These are phyloP conservation scores for Oxyura jamaicensis DNA, from an alignment of 2,113 vertebrate species.

Conservation along the genomic window DNA sequence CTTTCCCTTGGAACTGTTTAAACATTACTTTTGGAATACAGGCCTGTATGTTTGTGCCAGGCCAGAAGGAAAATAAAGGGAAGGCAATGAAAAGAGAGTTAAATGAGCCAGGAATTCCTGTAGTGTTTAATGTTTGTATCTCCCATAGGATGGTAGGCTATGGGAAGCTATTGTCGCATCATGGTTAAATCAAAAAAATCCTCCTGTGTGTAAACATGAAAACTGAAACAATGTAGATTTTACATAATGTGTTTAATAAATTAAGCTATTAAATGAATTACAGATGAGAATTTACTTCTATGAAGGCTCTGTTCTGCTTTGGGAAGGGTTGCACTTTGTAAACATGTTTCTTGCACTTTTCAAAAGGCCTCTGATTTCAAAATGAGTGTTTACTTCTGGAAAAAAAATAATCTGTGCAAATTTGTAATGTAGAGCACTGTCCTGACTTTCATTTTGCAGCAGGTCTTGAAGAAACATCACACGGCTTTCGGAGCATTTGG, in stretches of 20 bases:
- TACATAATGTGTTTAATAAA: conserved; percentile 81
- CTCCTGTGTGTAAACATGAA: conserved; percentile 78
- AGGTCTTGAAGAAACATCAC: not conserved
- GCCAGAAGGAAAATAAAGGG: conserved; percentile 42
- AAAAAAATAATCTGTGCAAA: not conserved
- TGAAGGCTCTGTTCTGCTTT: conserved; percentile 42
- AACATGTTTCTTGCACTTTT: not conserved
- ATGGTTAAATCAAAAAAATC: conserved; percentile 41
- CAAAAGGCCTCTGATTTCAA: not conserved
- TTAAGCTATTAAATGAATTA: conserved; percentile 74
- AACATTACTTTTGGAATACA: conserved; percentile 31
- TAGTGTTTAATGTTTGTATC: conserved; percentile 68
- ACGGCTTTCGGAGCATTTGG: not conserved
- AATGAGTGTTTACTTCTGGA: not conserved
- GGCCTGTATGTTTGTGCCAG: conserved; percentile 34
- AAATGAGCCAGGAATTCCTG: conserved; percentile 72
- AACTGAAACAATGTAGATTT: conserved; percentile 78
- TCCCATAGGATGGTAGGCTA: conserved; percentile 49
- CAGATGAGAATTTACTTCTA: conserved; percentile 55
- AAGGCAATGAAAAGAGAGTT: conserved; percentile 74
- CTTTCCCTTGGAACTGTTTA: conserved; percentile 43
- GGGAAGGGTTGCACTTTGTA: conserved; percentile 11
- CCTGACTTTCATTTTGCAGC: not conserved
- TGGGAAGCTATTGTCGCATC: conserved; percentile 61
- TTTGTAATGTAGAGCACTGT: not conserved